These are phyloP conservation scores for Tenodera sinensis DNA, from an alignment of 2,888 invertebrate species.

Conservation along the genomic window DNA sequence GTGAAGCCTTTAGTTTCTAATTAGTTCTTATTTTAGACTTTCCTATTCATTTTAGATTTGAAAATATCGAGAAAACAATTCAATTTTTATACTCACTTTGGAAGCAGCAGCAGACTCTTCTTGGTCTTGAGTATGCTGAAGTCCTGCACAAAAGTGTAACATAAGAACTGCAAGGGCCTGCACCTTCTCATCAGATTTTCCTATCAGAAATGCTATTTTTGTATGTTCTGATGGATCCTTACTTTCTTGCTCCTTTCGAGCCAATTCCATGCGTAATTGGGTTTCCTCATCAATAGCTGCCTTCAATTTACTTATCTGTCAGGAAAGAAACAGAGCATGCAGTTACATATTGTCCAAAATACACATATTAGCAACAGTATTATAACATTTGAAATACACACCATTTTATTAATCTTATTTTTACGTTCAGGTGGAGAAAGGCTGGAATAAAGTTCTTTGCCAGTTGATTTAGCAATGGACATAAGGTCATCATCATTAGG, in stretches of 20 bases:
- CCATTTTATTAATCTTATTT: slow-evolving; percentile 82
- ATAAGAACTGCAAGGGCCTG: slow-evolving; percentile 89
- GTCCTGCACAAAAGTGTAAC: slow-evolving; percentile 91
- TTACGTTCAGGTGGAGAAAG: slow-evolving; percentile 65
- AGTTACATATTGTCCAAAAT: not conserved
- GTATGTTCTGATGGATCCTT: slow-evolving; percentile 35
- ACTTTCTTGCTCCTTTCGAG: slow-evolving; percentile 45
- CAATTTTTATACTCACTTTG: not conserved
- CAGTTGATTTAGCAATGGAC: slow-evolving; percentile 83
- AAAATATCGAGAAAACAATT: too few relatives aligned
- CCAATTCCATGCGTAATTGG: slow-evolving; percentile 49
- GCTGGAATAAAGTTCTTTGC: slow-evolving; percentile 73
- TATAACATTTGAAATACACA: slow-evolving; percentile 45
- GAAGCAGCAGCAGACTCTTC: slow-evolving; percentile 36
- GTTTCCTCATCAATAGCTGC: slow-evolving; percentile 71
- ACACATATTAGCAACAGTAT: not conserved
- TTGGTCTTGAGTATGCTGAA: slow-evolving; percentile 72
- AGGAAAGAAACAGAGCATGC: not conserved
- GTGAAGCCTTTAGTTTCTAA: too few relatives aligned
- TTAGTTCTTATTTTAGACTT: too few relatives aligned
- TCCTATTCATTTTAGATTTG: too few relatives aligned
- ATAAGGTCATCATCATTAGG: slow-evolving; percentile 70
- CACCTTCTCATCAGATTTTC: slow-evolving; percentile 77
- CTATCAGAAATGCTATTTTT: slow-evolving; percentile 41
- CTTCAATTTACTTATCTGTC: slow-evolving; percentile 70